Evolutionary conservation across 2,113 vertebrate genomes (phyloP).

Genomic region (Varanus komodoensis): DNA sequence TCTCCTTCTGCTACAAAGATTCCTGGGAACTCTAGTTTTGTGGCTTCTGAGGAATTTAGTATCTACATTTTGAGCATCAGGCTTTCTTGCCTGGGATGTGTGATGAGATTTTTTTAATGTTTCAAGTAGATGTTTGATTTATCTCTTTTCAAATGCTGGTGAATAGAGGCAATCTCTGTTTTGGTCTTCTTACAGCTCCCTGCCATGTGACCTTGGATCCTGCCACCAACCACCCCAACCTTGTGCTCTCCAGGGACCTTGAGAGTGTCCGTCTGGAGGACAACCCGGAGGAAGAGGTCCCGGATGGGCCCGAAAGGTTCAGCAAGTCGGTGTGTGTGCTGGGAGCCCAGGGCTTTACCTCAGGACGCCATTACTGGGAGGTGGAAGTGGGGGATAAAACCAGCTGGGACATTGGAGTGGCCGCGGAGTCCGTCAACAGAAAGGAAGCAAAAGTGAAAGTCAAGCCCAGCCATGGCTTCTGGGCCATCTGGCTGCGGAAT

Average conservation of each 20-base stretch:
- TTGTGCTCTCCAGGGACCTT: conserved; percentile 82
- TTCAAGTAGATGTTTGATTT: too few relatives aligned
- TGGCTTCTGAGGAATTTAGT: not conserved
- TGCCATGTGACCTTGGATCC: conserved; percentile 78
- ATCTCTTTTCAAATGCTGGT: not conserved
- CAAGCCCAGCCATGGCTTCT: conserved; percentile 38
- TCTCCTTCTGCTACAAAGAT: not conserved
- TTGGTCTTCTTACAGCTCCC: conserved; percentile 9
- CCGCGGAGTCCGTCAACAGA: conserved; percentile 76
- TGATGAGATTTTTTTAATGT: too few relatives aligned
- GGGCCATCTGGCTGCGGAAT: conserved; percentile 66
- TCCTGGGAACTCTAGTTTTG: not conserved
- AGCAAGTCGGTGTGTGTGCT: conserved; percentile 82
- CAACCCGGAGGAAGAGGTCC: conserved; percentile 79
- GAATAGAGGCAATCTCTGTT: not conserved
- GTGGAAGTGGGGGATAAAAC: conserved; percentile 86
- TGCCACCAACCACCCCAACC: conserved; percentile 83
- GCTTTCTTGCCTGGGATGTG: not conserved
- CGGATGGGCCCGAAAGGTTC: conserved; percentile 83
- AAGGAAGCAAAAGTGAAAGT: conserved; percentile 83
- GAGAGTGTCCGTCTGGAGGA: conserved; percentile 82
- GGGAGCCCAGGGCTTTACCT: conserved; percentile 80
- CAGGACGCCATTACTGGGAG: conserved; percentile 86
- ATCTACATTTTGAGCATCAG: too few relatives aligned
- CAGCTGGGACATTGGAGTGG: conserved; percentile 86